Evolutionary conservation across 1,140 invertebrate genomes (phyloP), one percentile per base, ranked within the genome.

Genomic region (Daktulosphaira vitifoliae): DNA sequence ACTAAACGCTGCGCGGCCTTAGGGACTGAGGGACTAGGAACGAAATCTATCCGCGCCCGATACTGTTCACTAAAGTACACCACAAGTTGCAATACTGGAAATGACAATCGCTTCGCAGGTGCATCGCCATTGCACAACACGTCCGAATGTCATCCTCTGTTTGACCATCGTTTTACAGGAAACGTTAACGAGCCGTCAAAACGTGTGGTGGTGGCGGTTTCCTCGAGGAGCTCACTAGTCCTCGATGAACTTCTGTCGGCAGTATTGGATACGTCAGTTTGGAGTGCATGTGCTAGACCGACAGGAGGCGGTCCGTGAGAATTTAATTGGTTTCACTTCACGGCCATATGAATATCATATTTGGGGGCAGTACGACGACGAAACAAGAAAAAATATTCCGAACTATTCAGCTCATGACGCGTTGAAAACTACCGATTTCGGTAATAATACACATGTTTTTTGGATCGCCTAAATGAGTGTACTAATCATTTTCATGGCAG

Each of bases 291-390:
- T 16, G 53, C 39, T 15, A 8, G 49, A 16, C 33, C 6, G 33
- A 29, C 22, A 52, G 20, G 16, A 7, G 37, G 18, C 22, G 53
- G 39, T 23, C 16, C 13, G 37, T 42, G 38, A 56, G 54, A 44
- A 59, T 59, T 59, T 46, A 59, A 59, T 59, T 46, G 54, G 54
- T 59, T 59, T 59, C 54, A 59, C 54, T 59, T 59, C 54, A 59
- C 39, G 54, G 54, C 54, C 22, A 29, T 38, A 23, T 59, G 54
- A 59, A 59, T 59, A 59, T 59, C 23, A 59, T 59, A 59, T 59
- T 46, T 38, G 15, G 54, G n/a, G 22, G 13, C 37, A 6, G 16
- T 37, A 39, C 39, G 29, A 33, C 29, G 29, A 33, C 29, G 29
- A 44, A 11, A 25, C 15, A 20, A 23, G 25, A 38, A 42, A 56